Percentiles rank a stretch among this genome's conserved stretches.
Conservation (phyloP, 53 echinoderm and acorn worm genomes). For the Arbacia lixula region DNA sequence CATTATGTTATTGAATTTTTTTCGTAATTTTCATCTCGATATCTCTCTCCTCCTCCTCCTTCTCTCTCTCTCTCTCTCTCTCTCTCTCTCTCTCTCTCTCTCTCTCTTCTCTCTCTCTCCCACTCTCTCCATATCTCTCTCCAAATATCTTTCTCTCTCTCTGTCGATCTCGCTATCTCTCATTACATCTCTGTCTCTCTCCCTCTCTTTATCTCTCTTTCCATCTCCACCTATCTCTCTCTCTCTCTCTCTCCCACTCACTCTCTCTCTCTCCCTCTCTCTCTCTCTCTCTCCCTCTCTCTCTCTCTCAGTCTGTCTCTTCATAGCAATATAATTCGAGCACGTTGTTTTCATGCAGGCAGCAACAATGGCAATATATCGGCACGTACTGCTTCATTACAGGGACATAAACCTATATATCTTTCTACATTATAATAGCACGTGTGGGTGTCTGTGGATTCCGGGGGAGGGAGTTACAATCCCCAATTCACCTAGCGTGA, state of each 20-base stretch:
- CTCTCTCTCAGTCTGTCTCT: background rate
- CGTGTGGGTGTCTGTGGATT: no score
- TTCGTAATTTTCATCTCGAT: background rate
- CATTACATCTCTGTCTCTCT: background rate
- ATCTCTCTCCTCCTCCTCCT: background rate
- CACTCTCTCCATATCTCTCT: background rate
- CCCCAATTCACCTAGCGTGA: no score
- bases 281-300: background rate
- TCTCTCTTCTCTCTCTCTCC: background rate
- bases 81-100: background rate
- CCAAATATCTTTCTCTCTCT: background rate
- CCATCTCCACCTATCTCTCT: background rate
- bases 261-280: background rate
- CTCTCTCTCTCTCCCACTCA: background rate
- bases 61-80: background rate
- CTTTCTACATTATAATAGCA: no score
- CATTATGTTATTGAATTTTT: background rate
- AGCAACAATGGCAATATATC: no score
- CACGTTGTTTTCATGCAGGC: background rate
- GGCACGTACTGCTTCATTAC: no score
- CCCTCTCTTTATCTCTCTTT: background rate
- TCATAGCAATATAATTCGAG: background rate
- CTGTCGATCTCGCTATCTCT: background rate
- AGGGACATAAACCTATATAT: no score
- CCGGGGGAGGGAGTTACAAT: no score